Percentiles rank a stretch among this genome's conserved stretches.
These are phyloP conservation scores for Hyaena hyaena DNA, from an alignment of 2,113 vertebrate species.

Conservation along the genomic window DNA sequence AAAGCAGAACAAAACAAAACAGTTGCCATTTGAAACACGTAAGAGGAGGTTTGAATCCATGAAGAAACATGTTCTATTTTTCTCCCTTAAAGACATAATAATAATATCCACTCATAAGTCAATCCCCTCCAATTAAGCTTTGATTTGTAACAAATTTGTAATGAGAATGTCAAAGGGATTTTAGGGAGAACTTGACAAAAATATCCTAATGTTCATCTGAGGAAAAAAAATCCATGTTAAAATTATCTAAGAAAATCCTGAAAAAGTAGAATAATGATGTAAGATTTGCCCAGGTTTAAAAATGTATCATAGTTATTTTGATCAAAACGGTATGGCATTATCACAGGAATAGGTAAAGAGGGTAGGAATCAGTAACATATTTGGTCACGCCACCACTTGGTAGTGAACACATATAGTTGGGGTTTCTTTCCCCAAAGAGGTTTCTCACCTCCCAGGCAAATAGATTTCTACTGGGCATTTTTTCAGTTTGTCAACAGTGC, in stretches of 20 bases:
- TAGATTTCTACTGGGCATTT: not conserved
- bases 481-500: not conserved
- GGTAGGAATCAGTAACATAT: not conserved
- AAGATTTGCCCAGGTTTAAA: not conserved
- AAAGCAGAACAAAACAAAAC: not conserved
- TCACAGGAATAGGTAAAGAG: not conserved
- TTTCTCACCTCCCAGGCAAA: not conserved
- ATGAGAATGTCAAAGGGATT: not conserved
- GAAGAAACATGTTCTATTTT: not conserved
- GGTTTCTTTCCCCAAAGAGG: not conserved
- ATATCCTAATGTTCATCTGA: not conserved
- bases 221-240: not conserved
- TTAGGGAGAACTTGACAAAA: not conserved
- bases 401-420: not conserved
- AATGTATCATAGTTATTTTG: not conserved
- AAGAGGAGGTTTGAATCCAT: not conserved
- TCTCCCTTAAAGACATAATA: not conserved
- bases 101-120: not conserved
- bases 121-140: not conserved
- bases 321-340: not conserved
- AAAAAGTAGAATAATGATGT: not conserved
- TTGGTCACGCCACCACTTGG: not conserved
- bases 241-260: not conserved
- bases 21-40: not conserved
- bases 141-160: slow-evolving; percentile 1